Percentiles rank a stretch among this genome's conserved stretches.
Conservation (phyloP, 2,888 invertebrate genomes). For the Steinernema hermaphroditum region DNA sequence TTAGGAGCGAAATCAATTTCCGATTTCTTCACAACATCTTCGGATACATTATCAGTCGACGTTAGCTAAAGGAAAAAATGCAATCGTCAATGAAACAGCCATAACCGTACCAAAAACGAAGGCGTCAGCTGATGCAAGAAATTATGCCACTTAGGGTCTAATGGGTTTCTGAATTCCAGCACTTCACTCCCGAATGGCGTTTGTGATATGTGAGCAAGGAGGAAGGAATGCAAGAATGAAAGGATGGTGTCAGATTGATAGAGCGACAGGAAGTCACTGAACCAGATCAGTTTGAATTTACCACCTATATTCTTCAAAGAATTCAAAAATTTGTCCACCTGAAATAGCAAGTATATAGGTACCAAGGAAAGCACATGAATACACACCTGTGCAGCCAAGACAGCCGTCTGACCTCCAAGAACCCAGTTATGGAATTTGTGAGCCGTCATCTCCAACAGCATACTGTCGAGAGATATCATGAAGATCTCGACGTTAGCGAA, state of each 20-base stretch:
- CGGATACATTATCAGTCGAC: constrained; percentile 59
- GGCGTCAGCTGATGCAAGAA: constrained; percentile 61
- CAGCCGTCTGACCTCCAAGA: constrained; percentile 62
- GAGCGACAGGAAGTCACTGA: constrained; percentile 56
- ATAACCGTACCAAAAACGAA: constrained; percentile 53
- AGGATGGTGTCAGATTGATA: constrained; percentile 59
- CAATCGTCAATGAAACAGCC: background rate
- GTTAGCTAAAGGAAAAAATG: constrained; percentile 50
- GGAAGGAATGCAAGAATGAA: constrained; percentile 54
- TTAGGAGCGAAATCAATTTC: constrained; percentile 53
- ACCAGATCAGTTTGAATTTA: constrained; percentile 61
- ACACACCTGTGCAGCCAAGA: constrained; percentile 56
- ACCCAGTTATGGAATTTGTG: constrained; percentile 65
- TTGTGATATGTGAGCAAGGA: constrained; percentile 49
- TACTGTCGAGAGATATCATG: constrained; percentile 60
- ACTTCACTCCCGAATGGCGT: constrained; percentile 41
- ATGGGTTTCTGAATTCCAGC: constrained; percentile 53
- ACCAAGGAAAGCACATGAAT: constrained; percentile 7
- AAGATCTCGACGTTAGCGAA: constrained; percentile 66
- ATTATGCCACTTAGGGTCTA: constrained; percentile 56
- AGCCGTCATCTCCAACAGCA: constrained; percentile 61
- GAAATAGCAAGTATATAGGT: constrained; percentile 27
- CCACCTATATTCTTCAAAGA: constrained; percentile 59
- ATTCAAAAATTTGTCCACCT: constrained; percentile 59
- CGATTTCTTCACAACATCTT: constrained; percentile 48